phyloP scores from a whole-genome alignment of 2,888 invertebrate species.

The Pterostichus madidus region DNA sequence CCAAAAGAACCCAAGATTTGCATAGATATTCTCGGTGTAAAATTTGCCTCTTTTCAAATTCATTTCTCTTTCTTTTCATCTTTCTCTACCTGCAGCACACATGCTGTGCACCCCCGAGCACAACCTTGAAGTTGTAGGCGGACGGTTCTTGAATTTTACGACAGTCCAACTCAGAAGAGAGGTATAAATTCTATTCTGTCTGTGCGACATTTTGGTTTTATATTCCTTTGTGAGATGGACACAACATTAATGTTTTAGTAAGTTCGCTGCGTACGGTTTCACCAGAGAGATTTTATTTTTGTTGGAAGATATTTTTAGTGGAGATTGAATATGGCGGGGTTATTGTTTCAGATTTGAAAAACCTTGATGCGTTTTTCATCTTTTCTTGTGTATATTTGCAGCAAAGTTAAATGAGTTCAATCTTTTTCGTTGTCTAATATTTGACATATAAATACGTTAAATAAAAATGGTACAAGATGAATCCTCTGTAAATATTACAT shows the following conservation, averaged over 20 bases:
- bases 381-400: no score
- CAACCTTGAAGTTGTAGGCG: background rate
- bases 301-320: no score
- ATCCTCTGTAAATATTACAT: no score
- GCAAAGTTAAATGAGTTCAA: no score
- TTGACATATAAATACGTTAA: no score
- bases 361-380: no score
- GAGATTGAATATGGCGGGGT: no score
- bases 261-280: background rate
- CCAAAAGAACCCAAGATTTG: no score
- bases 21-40: no score
- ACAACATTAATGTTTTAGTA: background rate
- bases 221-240: slow-evolving; percentile 1
- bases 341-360: no score
- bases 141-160: background rate
- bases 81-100: background rate
- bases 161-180: background rate
- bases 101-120: background rate
- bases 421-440: no score
- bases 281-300: background rate
- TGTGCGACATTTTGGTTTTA: background rate
- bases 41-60: background rate
- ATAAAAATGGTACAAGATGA: no score
- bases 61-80: background rate
- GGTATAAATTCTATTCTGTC: background rate